phyloP scores from a whole-genome alignment of 2,888 invertebrate genomes.

The Torymus tubicola region DNA sequence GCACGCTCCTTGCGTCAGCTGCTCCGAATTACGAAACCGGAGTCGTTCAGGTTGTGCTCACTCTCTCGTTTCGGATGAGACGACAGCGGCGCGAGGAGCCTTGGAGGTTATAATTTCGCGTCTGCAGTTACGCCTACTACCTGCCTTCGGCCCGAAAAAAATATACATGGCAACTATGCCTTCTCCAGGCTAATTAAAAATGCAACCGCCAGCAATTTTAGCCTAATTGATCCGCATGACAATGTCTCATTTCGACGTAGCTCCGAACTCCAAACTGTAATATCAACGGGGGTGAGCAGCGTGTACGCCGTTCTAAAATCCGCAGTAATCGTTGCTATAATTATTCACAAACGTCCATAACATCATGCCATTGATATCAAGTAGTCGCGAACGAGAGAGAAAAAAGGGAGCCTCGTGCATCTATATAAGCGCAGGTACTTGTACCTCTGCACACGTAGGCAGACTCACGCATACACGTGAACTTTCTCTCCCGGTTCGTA shows the following conservation, averaged over 20 bases:
- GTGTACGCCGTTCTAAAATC: background rate
- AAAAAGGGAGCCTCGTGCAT: too few species aligned
- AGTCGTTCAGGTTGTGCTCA: background rate
- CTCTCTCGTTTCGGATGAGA: background rate
- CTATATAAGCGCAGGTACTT: too few species aligned
- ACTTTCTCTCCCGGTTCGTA: conserved; percentile 38
- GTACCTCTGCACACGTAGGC: too few species aligned
- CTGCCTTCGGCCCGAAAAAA: too few species aligned
- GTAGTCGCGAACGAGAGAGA: too few species aligned
- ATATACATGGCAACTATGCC: background rate
- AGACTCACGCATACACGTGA: background rate
- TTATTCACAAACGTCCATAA: too few species aligned
- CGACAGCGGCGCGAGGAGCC: background rate
- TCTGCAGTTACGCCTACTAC: background rate
- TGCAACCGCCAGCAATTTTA: background rate
- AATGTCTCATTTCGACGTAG: background rate
- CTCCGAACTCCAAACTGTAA: background rate
- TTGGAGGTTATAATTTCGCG: conserved; percentile 35
- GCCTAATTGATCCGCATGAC: background rate
- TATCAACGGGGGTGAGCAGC: background rate
- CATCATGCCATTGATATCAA: too few species aligned
- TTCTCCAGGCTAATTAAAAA: background rate
- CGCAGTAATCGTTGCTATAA: background rate
- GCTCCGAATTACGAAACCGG: conserved; percentile 18
- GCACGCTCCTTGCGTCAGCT: background rate